Base-by-base conservation (phyloP, 2,113 vertebrate genomes). In the Seriola quinqueradiata region DNA sequence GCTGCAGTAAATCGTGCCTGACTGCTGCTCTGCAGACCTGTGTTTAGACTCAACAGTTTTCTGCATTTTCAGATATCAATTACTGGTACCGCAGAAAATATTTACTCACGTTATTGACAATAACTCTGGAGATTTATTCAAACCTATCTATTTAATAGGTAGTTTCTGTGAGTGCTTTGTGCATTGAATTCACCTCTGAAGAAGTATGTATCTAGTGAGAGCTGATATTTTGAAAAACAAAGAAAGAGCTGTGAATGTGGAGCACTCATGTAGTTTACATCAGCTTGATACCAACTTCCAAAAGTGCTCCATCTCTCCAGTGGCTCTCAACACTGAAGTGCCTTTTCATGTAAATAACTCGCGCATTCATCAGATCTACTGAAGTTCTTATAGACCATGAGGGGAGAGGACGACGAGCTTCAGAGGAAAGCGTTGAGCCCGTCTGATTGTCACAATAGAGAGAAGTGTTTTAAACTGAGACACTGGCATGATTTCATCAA, bases 381-480 rank as follows among this genome's bases (percentile, higher is more conserved):
- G 23, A 69, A 28, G 55, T 76, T 77, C 28, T 60, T 54, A 23
- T 67, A 32, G 61, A 70, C 85, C 14, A 36, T 23, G 68, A 79
- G 54, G 52, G 40, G 46, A 75, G 57, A 55, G 25, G 44, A 74
- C 46, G 38, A 5, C 14, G 58, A 80, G 84, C 52, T 82, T 67
- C 6, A 60, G 69, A 70, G 78, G 64, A 73, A 67, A 50, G 21
- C 60, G 57, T 81, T 71, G 57, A 81, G 82, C 77, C 59, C 16
- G 40, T 86, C 80, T 75, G 89, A 92, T 93, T 92, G 91, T 93
- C 90, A 79, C 32, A 40, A 83, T 60, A 72, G 70, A 82, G 77
- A 63, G 59, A 81, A 81, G 82, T 61, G 55, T 84, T 86, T 68
- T 28, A 42, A 54, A 79, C 32, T 25, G 66, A 74, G 57, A 78